phyloP scores from a whole-genome alignment of 2,888 invertebrate species.

The Spicauda simplicius region DNA sequence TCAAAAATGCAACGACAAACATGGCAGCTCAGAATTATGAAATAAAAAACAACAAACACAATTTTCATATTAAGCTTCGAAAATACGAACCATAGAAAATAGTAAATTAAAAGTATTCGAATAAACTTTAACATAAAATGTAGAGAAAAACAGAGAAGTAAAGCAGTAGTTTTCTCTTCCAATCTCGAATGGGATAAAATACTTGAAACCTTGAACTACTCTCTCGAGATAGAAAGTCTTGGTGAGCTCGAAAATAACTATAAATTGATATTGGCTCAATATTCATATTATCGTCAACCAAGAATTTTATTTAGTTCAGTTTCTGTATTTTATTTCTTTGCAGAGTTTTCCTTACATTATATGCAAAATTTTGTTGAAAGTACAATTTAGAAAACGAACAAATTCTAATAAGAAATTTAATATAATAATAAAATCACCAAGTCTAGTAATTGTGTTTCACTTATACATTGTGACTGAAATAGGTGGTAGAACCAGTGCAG shows the following conservation, averaged over 20 bases:
- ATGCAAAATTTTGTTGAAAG: background rate
- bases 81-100: slow-evolving; percentile 19
- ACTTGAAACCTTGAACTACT: slow-evolving; percentile 33
- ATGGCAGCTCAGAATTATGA: too few relatives aligned
- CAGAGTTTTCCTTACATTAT: background rate
- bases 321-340: background rate
- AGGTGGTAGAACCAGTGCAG: too few relatives aligned
- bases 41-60: background rate
- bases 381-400: background rate
- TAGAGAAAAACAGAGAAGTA: slow-evolving; percentile 27
- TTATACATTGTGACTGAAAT: too few relatives aligned
- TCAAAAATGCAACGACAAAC: too few relatives aligned
- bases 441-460: too few relatives aligned
- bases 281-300: background rate
- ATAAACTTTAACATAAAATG: slow-evolving; percentile 29
- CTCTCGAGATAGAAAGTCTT: slow-evolving; percentile 12
- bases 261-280: slow-evolving; percentile 16
- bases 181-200: slow-evolving; percentile 28
- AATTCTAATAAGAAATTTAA: too few relatives aligned
- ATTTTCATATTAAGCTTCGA: background rate
- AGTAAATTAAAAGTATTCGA: slow-evolving; percentile 16
- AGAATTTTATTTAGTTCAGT: too few relatives aligned
- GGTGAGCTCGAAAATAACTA: slow-evolving; percentile 15
- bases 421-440: too few relatives aligned
- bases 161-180: slow-evolving; percentile 31